Base-by-base conservation (phyloP, 1,140 invertebrate genomes). In the Bombyx mandarina region DNA sequence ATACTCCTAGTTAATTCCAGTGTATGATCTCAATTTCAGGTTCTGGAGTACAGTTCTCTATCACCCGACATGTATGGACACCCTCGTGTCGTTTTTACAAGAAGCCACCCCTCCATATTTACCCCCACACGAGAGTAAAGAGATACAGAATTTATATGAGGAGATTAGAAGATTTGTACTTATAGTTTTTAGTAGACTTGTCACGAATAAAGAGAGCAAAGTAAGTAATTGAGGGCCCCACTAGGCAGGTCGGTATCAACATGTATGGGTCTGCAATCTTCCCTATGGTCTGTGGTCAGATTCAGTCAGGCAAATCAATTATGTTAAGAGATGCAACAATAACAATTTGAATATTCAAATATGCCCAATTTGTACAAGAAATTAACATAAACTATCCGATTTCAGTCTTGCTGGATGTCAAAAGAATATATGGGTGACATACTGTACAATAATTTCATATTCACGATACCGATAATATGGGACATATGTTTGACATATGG, bases 1-100 rank as follows among this genome's bases (percentile, higher is more conserved):
- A 3, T 35, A 35, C 2, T 3, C 4, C 26, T 1, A 35, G 12
- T 18, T 18, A 18, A 18, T 18, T 35, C 26, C 1, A 35, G 2
- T 35, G 26, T 35, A 35, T 51, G 0, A 50, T 50, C 10, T 8
- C 9, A 53, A 43, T 89, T 89, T 63, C 71, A 94, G 93, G 73
- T 96, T 95, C 86, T 96, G 95, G 95, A 95, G 94, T 22, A 92
- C 94, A 77, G 85, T 95, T 67, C 71, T 95, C 22, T 92, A 92
- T 79, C 91, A 95, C 67, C 78, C 90, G 8, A 82, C 89, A 3
- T 90, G 93, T 60, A 91, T 94, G 78, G 88, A 92, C 53, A 86
- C 89, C 12, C 66, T 96, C 56, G 89, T 92, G 59, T 92, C 90
- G 26, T 95, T 95, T 76, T 84, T 96, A 8, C 92, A 94, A 85